Evolutionary conservation across 2,888 invertebrate species (phyloP).

Genomic region (Aplocera efformata): DNA sequence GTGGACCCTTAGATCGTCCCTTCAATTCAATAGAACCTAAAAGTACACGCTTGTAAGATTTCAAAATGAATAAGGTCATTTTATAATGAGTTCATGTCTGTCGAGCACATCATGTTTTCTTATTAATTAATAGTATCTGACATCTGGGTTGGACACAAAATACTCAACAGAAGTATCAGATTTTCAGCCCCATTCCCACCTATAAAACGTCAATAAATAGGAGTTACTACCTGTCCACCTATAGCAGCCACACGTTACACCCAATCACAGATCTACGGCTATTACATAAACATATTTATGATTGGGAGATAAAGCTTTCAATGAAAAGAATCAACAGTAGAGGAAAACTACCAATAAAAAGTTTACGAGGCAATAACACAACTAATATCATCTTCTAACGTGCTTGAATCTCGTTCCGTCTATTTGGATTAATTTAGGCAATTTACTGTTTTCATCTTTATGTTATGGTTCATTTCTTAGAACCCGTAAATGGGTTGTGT

Average conservation of each 20-base stretch:
- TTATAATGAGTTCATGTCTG: no score
- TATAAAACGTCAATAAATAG: slow-evolving; percentile 18
- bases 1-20: no score
- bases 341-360: slow-evolving; percentile 29
- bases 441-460: slow-evolving; percentile 9
- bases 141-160: no score
- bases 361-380: slow-evolving; percentile 29
- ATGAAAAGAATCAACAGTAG: slow-evolving; percentile 16
- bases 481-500: slow-evolving; percentile 2
- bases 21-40: no score
- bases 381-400: slow-evolving; percentile 39
- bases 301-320: slow-evolving; percentile 21
- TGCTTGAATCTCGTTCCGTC: slow-evolving; percentile 44
- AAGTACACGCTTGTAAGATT: no score
- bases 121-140: no score
- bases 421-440: slow-evolving; percentile 58
- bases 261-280: slow-evolving; percentile 18
- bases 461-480: slow-evolving; percentile 5
- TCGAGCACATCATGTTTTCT: no score
- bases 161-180: slow-evolving; percentile 7
- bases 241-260: slow-evolving; percentile 12
- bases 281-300: slow-evolving; percentile 19
- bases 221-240: slow-evolving; percentile 11
- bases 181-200: slow-evolving; percentile 12
- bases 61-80: no score